Evolutionary conservation across 2,888 invertebrate species (phyloP), one percentile per base, ranked within the genome.

Genomic region (Calliscelio sp.): DNA sequence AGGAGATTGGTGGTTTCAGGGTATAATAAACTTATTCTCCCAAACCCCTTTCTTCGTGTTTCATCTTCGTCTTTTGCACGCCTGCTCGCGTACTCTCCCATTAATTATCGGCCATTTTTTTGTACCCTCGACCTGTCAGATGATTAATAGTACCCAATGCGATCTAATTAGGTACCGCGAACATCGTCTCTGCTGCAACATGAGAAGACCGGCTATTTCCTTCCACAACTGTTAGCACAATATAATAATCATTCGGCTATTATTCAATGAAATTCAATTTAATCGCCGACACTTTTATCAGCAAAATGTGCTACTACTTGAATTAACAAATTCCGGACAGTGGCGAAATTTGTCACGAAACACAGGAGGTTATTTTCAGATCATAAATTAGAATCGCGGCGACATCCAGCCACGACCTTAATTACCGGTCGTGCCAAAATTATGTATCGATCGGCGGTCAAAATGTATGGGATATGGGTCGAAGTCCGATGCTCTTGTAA

Each of bases 71-170:
- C 73, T 49, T 77, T 73, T 53, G 63, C 70, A 65, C 71, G 82
- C 57, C 73, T 63, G 70, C 38, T 46, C 74, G 73, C 59, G 51
- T 28, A 71, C 73, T 80, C 80, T 71, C 65, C 85, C 81, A 79
- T 85, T 84, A 82, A 81, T 86, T 83, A 81, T 84, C 68, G 61
- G 20, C 74, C 73, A 79, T 79, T 85, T 84, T 80, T 84, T 78
- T 78, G 24, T 51, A 80, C 53, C 70, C 71, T 79, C 63, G 74
- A 77, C 84, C 77, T 63, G 86, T 85, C 83, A 82, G 86, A 89
- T 89, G 89, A 90, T 91, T 90, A 89, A 91, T 90, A 87, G 89
- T 85, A 57, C 41, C 78, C 81, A 86, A 84, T 86, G 84, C 88
- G 88, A 88, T 90, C 90, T 90, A 90, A 90, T 90, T 90, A 89